A percentile compares a stretch with the other conserved stretches of the same genome.
Conservation (phyloP, 2,797 vertebrate genomes). For the Allochrocebus solatus region DNA sequence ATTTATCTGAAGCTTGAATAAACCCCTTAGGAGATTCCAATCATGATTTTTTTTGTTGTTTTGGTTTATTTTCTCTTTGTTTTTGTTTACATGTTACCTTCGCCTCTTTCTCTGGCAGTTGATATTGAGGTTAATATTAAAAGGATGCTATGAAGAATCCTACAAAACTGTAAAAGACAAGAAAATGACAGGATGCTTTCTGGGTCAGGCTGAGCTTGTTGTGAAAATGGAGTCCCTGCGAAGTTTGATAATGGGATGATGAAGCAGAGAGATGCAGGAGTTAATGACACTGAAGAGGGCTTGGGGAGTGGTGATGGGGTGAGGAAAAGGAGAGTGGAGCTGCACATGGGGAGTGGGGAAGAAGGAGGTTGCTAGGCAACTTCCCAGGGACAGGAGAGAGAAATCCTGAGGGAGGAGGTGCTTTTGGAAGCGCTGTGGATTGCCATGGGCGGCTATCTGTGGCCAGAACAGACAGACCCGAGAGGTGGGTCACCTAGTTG, state of each 20-base stretch:
- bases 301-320: neutral
- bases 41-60: neutral
- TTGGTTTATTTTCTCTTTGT: neutral
- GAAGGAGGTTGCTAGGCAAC: constrained; percentile 64
- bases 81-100: neutral
- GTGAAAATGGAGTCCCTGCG: neutral
- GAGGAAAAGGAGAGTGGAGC: neutral
- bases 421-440: neutral
- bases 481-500: constrained; percentile 7
- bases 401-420: neutral
- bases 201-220: neutral
- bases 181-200: neutral
- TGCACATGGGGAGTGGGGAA: neutral
- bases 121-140: constrained; percentile 19
- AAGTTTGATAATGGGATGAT: neutral
- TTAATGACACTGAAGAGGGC: neutral
- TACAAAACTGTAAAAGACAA: neutral
- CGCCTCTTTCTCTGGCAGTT: neutral
- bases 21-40: neutral
- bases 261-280: neutral
- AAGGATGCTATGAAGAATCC: neutral
- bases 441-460: neutral
- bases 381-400: constrained; percentile 21
- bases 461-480: neutral
- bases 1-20: neutral